These are phyloP conservation scores for Phoeniculus purpureus DNA, from an alignment of 2,797 vertebrate species.

Conservation along the genomic window DNA sequence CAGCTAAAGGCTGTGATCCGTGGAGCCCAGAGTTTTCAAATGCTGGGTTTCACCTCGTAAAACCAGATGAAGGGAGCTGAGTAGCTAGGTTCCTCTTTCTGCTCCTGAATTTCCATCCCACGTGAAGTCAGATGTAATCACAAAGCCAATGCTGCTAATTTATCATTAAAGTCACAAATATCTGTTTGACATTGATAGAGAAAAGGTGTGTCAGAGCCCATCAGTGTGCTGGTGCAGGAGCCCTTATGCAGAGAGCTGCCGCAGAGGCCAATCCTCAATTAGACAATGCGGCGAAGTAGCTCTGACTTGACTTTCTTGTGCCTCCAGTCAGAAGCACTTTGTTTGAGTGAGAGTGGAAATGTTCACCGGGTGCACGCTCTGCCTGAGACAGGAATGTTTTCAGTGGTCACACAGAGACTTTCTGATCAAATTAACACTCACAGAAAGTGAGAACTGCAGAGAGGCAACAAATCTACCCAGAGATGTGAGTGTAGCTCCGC, in stretches of 20 bases:
- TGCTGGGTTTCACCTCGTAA: neutral
- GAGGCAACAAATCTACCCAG: neutral
- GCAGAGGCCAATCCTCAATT: neutral
- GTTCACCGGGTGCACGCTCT: rapidly evolving
- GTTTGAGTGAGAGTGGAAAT: neutral
- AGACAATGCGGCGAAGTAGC: neutral
- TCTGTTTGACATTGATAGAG: neutral
- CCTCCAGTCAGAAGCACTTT: constrained; percentile 3
- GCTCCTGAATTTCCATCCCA: constrained; percentile 28
- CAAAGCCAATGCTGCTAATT: constrained; percentile 38
- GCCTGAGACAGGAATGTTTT: neutral
- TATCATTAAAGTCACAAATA: constrained; percentile 52
- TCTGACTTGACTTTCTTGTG: neutral
- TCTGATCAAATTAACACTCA: neutral
- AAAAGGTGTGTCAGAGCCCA: constrained; percentile 34
- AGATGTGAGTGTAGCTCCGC: neutral
- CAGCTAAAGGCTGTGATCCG: neutral
- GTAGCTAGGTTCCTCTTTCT: neutral
- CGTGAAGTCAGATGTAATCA: constrained; percentile 29
- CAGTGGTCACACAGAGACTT: neutral
- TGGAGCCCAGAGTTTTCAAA: neutral
- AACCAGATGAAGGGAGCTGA: neutral
- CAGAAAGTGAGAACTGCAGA: neutral
- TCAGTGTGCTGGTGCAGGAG: neutral
- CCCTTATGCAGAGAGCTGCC: neutral